Conservation (phyloP, 2,113 vertebrate species). For the human region GRCh38 chr6:130770001-130770500, state of each 20-base stretch:
- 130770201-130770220: neutral
- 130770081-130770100: neutral
- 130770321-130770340: neutral
- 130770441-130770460: constrained; percentile 46
- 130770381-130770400: neutral
- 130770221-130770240: neutral
- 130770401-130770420: neutral
- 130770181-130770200: neutral
- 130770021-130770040: neutral
- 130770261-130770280: neutral
- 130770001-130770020: neutral
- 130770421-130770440: neutral
- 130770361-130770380: neutral
- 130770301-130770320: constrained; percentile 34
- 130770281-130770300: neutral
- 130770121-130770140: neutral
- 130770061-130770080: neutral
- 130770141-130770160: neutral
- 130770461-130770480: constrained; percentile 35
- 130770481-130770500: neutral
- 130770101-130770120: neutral
- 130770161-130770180: neutral
- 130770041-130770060: neutral
- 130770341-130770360: neutral
- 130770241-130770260: neutral